Evolutionary conservation across 2,888 invertebrate genomes (phyloP).

Genomic region (Drosophila emarginata): DNA sequence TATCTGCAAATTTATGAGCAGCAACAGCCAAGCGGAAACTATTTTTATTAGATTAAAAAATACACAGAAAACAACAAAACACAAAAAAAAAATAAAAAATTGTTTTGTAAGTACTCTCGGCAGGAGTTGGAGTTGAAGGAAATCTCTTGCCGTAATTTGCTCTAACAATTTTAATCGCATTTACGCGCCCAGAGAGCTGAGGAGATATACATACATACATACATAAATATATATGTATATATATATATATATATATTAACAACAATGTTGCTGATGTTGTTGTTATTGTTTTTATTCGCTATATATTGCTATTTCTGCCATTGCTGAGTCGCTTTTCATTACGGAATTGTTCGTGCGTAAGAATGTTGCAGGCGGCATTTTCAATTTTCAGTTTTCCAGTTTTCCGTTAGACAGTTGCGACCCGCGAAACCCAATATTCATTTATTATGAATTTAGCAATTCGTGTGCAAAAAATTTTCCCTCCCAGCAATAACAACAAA

Average conservation of each 20-base stretch:
- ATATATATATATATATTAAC: slow-evolving; percentile 55
- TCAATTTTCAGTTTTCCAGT: slow-evolving; percentile 54
- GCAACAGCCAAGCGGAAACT: slow-evolving; percentile 51
- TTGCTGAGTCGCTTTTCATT: slow-evolving; percentile 64
- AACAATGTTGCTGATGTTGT: slow-evolving; percentile 56
- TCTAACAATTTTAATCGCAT: slow-evolving; percentile 78
- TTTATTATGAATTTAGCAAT: slow-evolving; percentile 76
- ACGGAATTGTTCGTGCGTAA: slow-evolving; percentile 77
- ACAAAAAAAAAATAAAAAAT: slow-evolving; percentile 18
- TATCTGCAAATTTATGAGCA: slow-evolving; percentile 76
- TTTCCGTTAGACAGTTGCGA: slow-evolving; percentile 9
- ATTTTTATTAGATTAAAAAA: slow-evolving; percentile 76
- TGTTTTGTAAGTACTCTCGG: slow-evolving; percentile 4
- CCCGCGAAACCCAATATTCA: slow-evolving; percentile 50
- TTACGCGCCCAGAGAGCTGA: slow-evolving; percentile 48
- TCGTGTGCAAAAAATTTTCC: slow-evolving; percentile 68
- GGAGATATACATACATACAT: slow-evolving; percentile 23
- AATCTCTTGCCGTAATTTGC: slow-evolving; percentile 69
- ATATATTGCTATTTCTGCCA: slow-evolving; percentile 3
- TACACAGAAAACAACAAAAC: slow-evolving; percentile 38
- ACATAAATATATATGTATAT: too few relatives aligned
- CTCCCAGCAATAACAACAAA: slow-evolving; percentile 5
- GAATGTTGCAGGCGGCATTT: slow-evolving; percentile 70
- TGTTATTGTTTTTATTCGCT: neutral
- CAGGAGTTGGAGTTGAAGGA: slow-evolving; percentile 33